Evolutionary conservation across 2,113 vertebrate species (phyloP).

Genomic region (Octodon degus): DNA sequence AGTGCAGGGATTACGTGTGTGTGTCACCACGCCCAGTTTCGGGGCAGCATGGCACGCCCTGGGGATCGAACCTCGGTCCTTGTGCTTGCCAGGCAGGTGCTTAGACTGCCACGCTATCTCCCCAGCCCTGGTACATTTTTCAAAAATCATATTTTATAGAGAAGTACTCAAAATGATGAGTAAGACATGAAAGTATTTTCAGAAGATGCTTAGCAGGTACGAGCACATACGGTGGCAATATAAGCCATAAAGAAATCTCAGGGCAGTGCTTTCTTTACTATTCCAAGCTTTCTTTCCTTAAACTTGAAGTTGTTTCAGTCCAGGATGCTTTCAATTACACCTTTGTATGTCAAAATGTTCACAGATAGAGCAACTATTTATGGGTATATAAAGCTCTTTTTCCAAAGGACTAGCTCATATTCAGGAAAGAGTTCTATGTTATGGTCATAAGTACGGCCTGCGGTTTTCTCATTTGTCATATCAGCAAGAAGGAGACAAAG

Average conservation of each 20-base stretch:
- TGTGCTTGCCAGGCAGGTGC: no score
- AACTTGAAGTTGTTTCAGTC: constrained; percentile 13
- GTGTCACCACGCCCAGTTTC: no score
- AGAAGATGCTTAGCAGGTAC: neutral
- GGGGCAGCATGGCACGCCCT: no score
- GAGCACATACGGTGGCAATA: no score
- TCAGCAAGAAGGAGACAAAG: constrained; percentile 37
- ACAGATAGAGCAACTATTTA: neutral
- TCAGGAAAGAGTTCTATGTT: neutral
- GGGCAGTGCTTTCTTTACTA: neutral
- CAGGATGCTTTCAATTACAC: neutral
- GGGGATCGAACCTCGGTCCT: no score
- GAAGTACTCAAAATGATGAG: neutral
- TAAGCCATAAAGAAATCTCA: neutral
- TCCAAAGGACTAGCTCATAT: constrained; percentile 11
- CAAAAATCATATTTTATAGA: neutral
- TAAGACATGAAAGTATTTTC: neutral
- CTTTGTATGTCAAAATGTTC: neutral
- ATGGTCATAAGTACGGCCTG: neutral
- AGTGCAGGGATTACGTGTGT: no score
- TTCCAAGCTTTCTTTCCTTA: neutral
- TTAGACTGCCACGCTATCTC: no score
- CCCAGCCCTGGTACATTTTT: no score
- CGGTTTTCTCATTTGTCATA: constrained; percentile 37
- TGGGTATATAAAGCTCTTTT: neutral